phyloP scores from a whole-genome alignment of 2,888 invertebrate species.

The Mactromeris polynyma region DNA sequence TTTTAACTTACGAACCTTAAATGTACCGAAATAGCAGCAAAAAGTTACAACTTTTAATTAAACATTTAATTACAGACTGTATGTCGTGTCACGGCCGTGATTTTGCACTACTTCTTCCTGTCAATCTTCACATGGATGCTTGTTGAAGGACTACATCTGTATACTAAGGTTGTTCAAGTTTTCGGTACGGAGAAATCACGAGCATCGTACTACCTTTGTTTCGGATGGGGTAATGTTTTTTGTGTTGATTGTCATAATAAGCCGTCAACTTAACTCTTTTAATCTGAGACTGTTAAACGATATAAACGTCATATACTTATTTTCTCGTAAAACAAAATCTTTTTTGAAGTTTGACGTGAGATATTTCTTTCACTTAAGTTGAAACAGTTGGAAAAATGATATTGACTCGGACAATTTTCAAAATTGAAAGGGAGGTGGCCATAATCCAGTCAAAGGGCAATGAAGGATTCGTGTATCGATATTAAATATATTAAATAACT shows the following conservation, averaged over 20 bases:
- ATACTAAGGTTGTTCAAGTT: slow-evolving; percentile 79
- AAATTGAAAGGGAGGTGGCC: too few species aligned
- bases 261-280: too few species aligned
- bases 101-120: slow-evolving; percentile 78
- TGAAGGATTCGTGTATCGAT: not conserved
- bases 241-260: too few species aligned
- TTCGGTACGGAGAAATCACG: slow-evolving; percentile 77
- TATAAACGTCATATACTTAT: too few species aligned
- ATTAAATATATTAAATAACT: not conserved
- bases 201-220: slow-evolving; percentile 72
- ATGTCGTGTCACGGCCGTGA: slow-evolving; percentile 75
- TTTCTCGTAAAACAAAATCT: too few species aligned
- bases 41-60: not conserved
- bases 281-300: too few species aligned
- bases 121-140: slow-evolving; percentile 81
- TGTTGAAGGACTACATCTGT: slow-evolving; percentile 81
- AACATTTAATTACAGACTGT: slow-evolving; percentile 69
- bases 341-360: too few species aligned
- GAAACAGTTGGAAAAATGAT: too few species aligned
- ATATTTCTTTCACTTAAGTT: too few species aligned
- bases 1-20: not conserved
- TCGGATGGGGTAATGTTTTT: slow-evolving; percentile 79
- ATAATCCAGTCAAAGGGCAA: too few species aligned
- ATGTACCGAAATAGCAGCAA: not conserved
- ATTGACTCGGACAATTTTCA: too few species aligned